Conservation (phyloP, 2,113 vertebrate genomes). For the Alligator sinensis region DNA sequence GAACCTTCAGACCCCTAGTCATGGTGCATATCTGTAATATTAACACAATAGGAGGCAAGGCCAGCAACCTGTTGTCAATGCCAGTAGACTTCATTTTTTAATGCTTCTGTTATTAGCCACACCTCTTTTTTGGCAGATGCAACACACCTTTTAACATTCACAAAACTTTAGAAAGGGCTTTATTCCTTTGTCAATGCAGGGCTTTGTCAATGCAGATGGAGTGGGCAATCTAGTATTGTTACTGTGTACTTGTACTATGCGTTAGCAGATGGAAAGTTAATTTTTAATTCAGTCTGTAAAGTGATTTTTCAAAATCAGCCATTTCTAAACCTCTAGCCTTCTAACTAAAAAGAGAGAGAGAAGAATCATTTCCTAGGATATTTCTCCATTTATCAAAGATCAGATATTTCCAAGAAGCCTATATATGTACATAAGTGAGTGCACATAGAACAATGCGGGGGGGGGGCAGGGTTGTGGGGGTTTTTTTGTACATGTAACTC, state of each 20-base stretch:
- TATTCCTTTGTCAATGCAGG: conserved; percentile 62
- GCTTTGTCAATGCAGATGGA: conserved; percentile 61
- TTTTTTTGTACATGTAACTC: too few relatives aligned
- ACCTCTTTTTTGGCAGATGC: too few relatives aligned
- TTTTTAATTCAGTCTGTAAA: conserved; percentile 50
- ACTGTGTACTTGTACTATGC: conserved; percentile 49
- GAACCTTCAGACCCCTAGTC: too few relatives aligned
- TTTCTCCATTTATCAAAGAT: conserved; percentile 34
- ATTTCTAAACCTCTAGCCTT: too few relatives aligned
- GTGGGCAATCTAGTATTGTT: conserved; percentile 59
- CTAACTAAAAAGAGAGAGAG: too few relatives aligned
- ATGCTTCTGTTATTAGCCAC: too few relatives aligned
- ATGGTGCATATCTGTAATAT: too few relatives aligned
- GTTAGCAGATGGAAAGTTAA: conserved; percentile 14
- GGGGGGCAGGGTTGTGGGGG: too few relatives aligned
- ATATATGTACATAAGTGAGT: neutral
- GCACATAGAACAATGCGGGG: neutral
- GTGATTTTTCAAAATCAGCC: neutral
- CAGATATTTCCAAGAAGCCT: neutral
- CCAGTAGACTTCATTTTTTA: too few relatives aligned
- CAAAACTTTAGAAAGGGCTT: conserved; percentile 15
- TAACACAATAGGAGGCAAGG: too few relatives aligned
- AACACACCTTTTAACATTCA: too few relatives aligned
- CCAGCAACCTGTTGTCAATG: too few relatives aligned
- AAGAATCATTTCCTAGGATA: conserved; percentile 5